These are phyloP conservation scores for Akabosia matsudoensis DNA, from an alignment of 1,140 invertebrate species.

Conservation along the genomic window DNA sequence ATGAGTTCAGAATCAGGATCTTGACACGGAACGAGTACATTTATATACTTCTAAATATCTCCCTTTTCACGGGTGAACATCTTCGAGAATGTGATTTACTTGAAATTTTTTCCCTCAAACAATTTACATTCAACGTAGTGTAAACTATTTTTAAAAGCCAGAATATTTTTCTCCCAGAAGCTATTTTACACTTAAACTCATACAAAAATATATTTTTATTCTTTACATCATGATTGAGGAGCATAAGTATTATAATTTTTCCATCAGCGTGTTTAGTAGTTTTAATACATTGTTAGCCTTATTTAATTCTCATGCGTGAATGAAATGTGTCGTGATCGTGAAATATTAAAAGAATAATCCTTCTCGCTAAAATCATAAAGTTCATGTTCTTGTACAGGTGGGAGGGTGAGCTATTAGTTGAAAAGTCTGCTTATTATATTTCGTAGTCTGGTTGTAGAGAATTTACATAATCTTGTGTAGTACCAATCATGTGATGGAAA, in stretches of 20 bases:
- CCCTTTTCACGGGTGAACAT: neutral
- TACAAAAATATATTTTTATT: neutral
- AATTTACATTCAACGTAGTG: no score
- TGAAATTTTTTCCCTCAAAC: neutral
- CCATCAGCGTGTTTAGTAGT: neutral
- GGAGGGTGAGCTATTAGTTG: neutral
- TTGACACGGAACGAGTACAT: neutral
- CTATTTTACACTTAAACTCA: neutral
- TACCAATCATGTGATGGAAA: neutral
- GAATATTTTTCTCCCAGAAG: constrained; percentile 15
- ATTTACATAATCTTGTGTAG: neutral
- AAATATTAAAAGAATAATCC: neutral
- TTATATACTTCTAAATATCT: neutral
- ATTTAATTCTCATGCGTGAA: neutral
- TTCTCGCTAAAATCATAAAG: constrained; percentile 11
- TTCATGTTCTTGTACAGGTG: neutral
- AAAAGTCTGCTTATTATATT: neutral
- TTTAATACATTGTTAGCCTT: neutral
- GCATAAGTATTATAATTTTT: neutral
- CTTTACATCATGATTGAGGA: neutral
- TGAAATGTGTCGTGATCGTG: constrained; percentile 6
- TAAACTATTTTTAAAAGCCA: neutral
- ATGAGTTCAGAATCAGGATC: neutral
- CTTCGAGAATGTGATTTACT: neutral
- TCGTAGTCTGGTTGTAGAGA: neutral